Evolutionary conservation across 2,113 vertebrate species (phyloP).

Genomic region (Ceyx melanurus): DNA sequence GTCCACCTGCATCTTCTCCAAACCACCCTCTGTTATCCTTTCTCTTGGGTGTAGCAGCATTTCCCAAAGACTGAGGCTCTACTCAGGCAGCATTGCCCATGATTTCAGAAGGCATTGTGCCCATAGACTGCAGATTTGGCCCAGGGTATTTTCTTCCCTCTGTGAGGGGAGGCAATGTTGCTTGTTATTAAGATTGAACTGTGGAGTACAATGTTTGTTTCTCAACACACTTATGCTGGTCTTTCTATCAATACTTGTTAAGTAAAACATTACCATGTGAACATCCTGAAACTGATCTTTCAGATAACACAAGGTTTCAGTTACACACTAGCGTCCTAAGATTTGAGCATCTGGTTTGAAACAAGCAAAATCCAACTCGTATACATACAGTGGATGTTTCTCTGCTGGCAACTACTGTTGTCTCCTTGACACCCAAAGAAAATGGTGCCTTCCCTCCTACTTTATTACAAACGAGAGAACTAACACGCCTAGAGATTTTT

Average conservation of each 20-base stretch:
- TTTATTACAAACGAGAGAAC: background rate
- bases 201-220: background rate
- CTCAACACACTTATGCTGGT: background rate
- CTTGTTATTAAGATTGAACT: background rate
- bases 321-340: background rate
- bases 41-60: background rate
- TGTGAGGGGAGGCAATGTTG: background rate
- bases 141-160: background rate
- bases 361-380: background rate
- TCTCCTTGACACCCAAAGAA: background rate
- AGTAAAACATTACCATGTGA: background rate
- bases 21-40: background rate
- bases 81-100: background rate
- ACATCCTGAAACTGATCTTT: background rate
- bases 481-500: background rate
- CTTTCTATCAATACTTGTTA: background rate
- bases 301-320: background rate
- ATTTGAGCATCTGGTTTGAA: background rate
- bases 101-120: background rate
- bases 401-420: background rate
- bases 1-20: background rate
- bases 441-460: background rate
- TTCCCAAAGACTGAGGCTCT: background rate
- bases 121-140: background rate
- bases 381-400: accelerated